These are phyloP conservation scores for Equus quagga DNA, from an alignment of 2,113 vertebrate species.

Conservation along the genomic window DNA sequence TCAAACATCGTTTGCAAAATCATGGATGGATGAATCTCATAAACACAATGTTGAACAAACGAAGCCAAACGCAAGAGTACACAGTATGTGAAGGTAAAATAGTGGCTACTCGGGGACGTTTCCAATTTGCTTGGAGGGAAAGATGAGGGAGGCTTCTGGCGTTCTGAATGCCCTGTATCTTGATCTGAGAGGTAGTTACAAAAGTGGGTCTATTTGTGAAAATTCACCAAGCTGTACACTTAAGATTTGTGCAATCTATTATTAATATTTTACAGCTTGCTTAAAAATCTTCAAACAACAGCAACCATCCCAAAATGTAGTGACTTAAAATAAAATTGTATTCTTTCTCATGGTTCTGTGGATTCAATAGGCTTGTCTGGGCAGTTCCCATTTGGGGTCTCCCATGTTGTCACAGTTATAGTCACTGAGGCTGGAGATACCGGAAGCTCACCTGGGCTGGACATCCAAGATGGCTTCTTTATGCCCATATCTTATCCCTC, in stretches of 20 bases:
- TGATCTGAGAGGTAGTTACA: background rate
- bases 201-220: background rate
- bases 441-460: too few relatives aligned
- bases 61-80: background rate
- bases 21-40: background rate
- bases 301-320: too few relatives aligned
- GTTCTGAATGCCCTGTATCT: background rate
- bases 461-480: too few relatives aligned
- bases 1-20: background rate
- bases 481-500: too few relatives aligned
- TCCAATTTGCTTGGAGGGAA: background rate
- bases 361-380: too few relatives aligned
- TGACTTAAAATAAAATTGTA: too few relatives aligned
- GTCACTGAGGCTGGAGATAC: too few relatives aligned
- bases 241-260: background rate
- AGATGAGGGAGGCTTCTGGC: background rate
- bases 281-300: too few relatives aligned
- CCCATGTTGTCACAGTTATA: too few relatives aligned
- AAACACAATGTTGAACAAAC: background rate
- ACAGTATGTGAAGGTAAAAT: background rate
- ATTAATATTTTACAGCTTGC: background rate
- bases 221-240: background rate
- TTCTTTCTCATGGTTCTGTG: too few relatives aligned
- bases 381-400: too few relatives aligned
- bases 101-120: background rate